Conservation (phyloP, 2,113 vertebrate genomes). For the Bufo gargarizans region DNA sequence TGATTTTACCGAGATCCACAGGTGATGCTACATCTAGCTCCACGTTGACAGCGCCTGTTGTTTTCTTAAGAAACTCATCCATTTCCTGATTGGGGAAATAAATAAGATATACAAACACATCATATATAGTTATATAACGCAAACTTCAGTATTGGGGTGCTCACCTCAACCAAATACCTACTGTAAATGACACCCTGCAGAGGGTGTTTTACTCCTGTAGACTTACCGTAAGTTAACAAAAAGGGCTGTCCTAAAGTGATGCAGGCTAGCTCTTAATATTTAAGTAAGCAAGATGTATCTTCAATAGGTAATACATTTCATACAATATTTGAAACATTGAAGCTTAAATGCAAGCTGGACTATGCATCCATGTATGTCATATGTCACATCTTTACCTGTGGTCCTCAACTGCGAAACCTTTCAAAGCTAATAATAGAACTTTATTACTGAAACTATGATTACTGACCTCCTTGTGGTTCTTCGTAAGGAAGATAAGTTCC, state of each 20-base stretch:
- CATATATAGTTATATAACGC: not conserved
- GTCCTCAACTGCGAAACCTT: not conserved
- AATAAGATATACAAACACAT: not conserved
- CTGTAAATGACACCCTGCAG: too few relatives aligned
- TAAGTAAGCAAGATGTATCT: too few relatives aligned
- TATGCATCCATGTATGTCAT: too few relatives aligned
- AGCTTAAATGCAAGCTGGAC: too few relatives aligned
- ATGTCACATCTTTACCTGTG: not conserved
- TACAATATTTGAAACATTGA: not conserved
- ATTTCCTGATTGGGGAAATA: slow-evolving; percentile 37
- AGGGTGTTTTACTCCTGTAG: too few relatives aligned
- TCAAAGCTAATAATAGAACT: too few relatives aligned
- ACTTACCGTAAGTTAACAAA: too few relatives aligned
- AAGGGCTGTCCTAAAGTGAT: too few relatives aligned
- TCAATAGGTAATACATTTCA: not conserved
- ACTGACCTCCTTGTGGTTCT: slow-evolving; percentile 80
- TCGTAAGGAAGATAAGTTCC: slow-evolving; percentile 81
- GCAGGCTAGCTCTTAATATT: too few relatives aligned
- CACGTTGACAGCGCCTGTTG: slow-evolving; percentile 69
- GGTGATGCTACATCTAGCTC: slow-evolving; percentile 71
- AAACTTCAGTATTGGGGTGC: too few relatives aligned
- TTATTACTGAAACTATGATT: not conserved
- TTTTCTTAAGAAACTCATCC: not conserved
- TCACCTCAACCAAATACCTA: too few relatives aligned
- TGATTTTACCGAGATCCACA: slow-evolving; percentile 62